phyloP scores from a whole-genome alignment of 92 coral and sea anemone species.

The Parazoanthus swiftii region DNA sequence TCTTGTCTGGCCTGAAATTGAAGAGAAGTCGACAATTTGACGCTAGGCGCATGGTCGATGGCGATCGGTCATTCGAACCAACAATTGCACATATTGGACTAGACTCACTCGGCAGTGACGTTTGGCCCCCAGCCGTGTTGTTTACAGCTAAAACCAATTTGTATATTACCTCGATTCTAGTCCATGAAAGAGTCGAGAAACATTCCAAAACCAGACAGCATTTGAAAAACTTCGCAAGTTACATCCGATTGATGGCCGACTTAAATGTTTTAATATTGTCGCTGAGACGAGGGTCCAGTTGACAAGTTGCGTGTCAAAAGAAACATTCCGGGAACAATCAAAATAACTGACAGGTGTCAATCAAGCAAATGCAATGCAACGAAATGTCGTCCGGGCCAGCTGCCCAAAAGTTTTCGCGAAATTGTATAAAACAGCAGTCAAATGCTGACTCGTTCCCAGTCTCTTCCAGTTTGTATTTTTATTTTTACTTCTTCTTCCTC shows the following conservation, averaged over 20 bases:
- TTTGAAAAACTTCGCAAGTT: neutral
- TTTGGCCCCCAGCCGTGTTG: constrained; percentile 4
- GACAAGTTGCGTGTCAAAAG: constrained; percentile 7
- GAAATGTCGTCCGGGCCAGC: neutral
- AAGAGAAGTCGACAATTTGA: constrained; percentile 8
- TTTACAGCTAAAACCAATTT: neutral
- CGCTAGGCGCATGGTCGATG: constrained; percentile 16
- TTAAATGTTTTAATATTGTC: neutral
- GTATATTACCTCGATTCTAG: neutral
- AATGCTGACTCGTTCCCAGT: no score
- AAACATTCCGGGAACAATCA: neutral
- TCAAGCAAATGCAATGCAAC: neutral
- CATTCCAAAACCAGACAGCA: neutral
- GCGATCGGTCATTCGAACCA: neutral
- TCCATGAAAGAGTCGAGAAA: neutral
- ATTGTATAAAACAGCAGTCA: no score
- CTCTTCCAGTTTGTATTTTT: no score
- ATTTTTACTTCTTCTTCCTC: no score
- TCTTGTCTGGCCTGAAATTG: constrained; percentile 24
- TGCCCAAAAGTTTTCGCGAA: no score
- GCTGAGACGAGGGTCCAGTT: constrained; percentile 6
- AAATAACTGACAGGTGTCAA: constrained; percentile 16
- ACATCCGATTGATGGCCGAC: neutral
- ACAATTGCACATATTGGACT: neutral
- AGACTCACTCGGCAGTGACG: neutral